phyloP scores from a whole-genome alignment of 2,113 vertebrate genomes.

The Myanophis thanlyinensis region DNA sequence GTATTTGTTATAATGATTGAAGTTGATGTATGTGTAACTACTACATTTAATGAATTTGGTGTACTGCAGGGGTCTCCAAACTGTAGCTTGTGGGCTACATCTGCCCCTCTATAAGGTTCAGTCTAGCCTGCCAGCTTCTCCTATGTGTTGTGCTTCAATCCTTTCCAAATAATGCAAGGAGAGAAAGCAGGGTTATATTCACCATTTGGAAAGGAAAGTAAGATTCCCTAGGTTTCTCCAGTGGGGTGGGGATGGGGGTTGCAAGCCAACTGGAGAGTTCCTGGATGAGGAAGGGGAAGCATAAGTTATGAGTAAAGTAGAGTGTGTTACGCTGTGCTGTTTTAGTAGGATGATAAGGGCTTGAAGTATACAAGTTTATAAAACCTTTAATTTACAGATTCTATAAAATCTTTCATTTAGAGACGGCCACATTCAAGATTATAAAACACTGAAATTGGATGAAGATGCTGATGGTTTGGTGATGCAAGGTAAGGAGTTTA shows the following conservation, averaged over 20 bases:
- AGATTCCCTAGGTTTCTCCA: not conserved
- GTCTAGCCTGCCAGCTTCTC: not conserved
- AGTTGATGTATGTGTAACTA: not conserved
- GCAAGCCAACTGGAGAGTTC: not conserved
- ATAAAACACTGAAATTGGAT: constrained; percentile 30
- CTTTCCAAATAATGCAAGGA: not conserved
- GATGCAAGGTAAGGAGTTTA: constrained; percentile 63
- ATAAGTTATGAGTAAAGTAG: not conserved
- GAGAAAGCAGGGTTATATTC: not conserved
- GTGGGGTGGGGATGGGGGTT: not conserved
- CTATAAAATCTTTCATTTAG: constrained; percentile 54
- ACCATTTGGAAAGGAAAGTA: not conserved
- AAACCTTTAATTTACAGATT: constrained; percentile 53
- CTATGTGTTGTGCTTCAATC: not conserved
- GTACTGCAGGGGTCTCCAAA: not conserved
- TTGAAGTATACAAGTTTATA: not conserved
- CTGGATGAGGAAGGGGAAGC: not conserved
- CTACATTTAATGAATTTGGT: not conserved
- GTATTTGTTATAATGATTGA: not conserved
- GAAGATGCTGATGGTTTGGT: constrained; percentile 32
- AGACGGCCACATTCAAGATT: constrained; percentile 28
- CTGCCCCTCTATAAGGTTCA: not conserved
- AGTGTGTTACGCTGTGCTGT: not conserved
- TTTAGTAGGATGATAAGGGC: not conserved
- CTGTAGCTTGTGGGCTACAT: not conserved